Conservation (phyloP, 64 coral and sea anemone species). For the Montipora sp. region DNA sequence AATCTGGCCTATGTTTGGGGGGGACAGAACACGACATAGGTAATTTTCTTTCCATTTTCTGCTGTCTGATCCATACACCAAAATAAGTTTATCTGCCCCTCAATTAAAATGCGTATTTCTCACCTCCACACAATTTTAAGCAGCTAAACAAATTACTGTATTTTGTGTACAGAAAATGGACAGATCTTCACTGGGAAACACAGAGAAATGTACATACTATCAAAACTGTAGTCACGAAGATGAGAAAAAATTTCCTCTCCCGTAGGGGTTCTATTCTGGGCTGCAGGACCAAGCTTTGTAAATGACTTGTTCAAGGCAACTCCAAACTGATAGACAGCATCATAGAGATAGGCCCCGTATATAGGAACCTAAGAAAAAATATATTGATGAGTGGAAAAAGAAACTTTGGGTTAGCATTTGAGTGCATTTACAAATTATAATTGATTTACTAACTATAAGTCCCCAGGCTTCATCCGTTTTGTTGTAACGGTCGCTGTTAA, state of each 20-base stretch:
- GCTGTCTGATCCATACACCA: too few relatives aligned
- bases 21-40: too few relatives aligned
- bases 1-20: too few relatives aligned
- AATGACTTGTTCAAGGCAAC: constrained; percentile 60
- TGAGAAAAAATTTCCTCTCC: constrained; percentile 50
- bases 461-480: fast-evolving
- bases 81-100: too few relatives aligned
- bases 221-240: constrained; percentile 37
- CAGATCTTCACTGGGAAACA: too few relatives aligned
- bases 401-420: too few relatives aligned
- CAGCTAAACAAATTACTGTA: too few relatives aligned
- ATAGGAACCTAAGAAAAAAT: constrained; percentile 32
- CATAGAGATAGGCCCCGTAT: constrained; percentile 42
- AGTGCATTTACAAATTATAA: background rate
- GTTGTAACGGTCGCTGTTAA: constrained; percentile 19
- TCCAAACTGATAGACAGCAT: constrained; percentile 70
- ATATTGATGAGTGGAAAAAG: too few relatives aligned
- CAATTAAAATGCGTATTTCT: too few relatives aligned
- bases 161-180: background rate
- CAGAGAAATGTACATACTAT: constrained; percentile 26
- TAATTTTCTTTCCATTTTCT: too few relatives aligned
- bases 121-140: too few relatives aligned
- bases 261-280: constrained; percentile 6
- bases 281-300: background rate
- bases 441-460: background rate